Evolutionary conservation across 2,888 invertebrate genomes (phyloP), one percentile per base, ranked within the genome.

Genomic region (Chalcosyrphus nemorum): DNA sequence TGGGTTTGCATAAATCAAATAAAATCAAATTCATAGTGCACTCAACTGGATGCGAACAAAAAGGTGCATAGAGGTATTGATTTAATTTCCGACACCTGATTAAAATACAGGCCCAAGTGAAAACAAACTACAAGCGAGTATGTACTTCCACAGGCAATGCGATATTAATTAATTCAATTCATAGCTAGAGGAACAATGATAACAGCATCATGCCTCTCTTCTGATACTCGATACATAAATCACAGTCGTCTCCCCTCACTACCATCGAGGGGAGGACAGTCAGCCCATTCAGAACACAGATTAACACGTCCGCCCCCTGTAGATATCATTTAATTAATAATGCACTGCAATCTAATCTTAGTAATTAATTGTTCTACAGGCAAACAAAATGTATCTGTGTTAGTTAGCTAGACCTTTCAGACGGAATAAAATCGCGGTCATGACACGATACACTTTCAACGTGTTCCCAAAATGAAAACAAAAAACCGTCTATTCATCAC

Each of bases 251-350:
- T n/a, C 2, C 35, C 27, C 4, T 4, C 32, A 4, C 35, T 15
- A n/a, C 4, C 38, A 1, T 5, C 35, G 11, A n/a, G n/a, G 11
- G 11, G 27, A 38, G 35, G 50, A 50, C 61, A 61, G n/a, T n/a
- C n/a, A n/a, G n/a, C n/a, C n/a, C n/a, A n/a, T n/a, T 17, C 7
- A 50, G 13, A 59, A 45, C 41, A 24, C 54, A 56, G 54, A 56
- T 74, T 57, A 57, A 24, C 47, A 9, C 29, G 9, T n/a, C 65
- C 56, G 9, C 15, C 65, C 56, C 54, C 32, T 21, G 47, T 17
- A 41, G 71, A 21, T 45, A 45, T 29, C n/a, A 41, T 72, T 82
- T 61, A 78, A 81, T 81, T 81, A 76, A 78, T 54, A 66, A 38
- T 54, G 71, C 71, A 61, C n/a, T 35, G 41, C 38, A n/a, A n/a